These are phyloP conservation scores for Lasioglossum figueresi DNA, from an alignment of 2,888 invertebrate genomes.

Conservation along the genomic window DNA sequence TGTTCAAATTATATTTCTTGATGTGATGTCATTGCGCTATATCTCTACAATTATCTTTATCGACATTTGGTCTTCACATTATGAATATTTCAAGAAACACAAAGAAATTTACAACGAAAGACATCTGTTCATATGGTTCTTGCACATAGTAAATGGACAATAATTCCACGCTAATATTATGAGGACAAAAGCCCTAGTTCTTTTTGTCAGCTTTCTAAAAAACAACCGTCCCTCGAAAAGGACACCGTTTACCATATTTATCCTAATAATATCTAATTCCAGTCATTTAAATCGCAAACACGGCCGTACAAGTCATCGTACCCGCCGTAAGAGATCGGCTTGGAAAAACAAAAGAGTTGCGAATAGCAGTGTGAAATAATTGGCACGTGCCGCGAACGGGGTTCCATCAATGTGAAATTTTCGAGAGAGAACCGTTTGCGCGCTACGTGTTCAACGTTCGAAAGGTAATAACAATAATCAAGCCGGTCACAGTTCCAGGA, in stretches of 20 bases:
- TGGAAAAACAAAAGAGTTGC: background rate
- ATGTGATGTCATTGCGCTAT: too few species aligned
- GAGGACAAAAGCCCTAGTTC: too few species aligned
- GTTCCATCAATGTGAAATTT: slow-evolving; percentile 29
- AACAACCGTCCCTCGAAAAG: background rate
- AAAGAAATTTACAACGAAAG: too few species aligned
- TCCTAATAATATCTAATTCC: slow-evolving; percentile 9
- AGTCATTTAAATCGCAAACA: slow-evolving; percentile 13
- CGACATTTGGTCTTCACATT: too few species aligned
- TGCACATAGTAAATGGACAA: too few species aligned
- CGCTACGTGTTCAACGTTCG: slow-evolving; percentile 24
- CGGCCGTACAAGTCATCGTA: background rate
- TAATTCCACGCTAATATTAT: too few species aligned
- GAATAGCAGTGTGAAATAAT: slow-evolving; percentile 38
- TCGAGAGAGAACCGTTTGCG: slow-evolving; percentile 16
- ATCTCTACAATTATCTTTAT: too few species aligned
- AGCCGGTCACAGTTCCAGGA: slow-evolving; percentile 50
- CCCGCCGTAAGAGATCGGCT: background rate
- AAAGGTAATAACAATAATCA: slow-evolving; percentile 63
- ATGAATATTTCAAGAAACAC: too few species aligned
- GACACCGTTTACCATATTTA: background rate
- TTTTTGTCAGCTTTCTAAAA: background rate
- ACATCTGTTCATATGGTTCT: too few species aligned
- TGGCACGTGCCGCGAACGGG: slow-evolving; percentile 49
- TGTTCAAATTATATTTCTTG: too few species aligned